Conservation (phyloP, 2,113 vertebrate species). For the Petaurus breviceps region DNA sequence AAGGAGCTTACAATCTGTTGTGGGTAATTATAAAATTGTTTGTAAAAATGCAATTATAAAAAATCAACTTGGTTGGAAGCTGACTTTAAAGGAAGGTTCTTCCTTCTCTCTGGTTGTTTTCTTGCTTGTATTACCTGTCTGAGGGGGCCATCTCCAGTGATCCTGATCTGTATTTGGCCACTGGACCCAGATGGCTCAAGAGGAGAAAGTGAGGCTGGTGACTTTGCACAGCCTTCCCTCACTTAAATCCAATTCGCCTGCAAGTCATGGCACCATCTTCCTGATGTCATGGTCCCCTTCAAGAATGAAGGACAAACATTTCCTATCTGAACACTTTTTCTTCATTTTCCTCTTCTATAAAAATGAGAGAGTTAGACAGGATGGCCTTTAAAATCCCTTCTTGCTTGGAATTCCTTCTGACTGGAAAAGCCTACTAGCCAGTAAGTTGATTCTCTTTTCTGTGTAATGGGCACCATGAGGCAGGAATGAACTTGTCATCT, state of each 20-base stretch:
- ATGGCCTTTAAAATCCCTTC: background rate
- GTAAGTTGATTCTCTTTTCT: constrained; percentile 36
- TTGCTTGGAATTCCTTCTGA: constrained; percentile 22
- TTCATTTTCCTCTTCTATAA: background rate
- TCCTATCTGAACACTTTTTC: background rate
- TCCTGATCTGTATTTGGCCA: too few species aligned
- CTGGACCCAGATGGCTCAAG: too few species aligned
- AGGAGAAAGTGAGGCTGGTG: too few species aligned
- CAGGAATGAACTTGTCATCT: background rate
- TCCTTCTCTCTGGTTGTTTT: constrained; percentile 56
- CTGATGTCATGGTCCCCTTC: too few species aligned
- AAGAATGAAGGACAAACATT: background rate
- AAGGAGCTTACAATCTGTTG: background rate
- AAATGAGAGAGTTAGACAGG: background rate
- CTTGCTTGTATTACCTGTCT: constrained; percentile 68
- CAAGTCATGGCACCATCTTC: too few species aligned
- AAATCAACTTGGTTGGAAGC: background rate
- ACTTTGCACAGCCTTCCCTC: too few species aligned
- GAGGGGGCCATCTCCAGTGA: background rate
- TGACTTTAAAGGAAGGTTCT: constrained; percentile 27
- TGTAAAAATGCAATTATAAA: constrained; percentile 33
- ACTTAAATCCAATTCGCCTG: too few species aligned
- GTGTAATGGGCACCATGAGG: background rate
- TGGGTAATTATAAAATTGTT: constrained; percentile 21
- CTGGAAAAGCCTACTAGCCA: constrained; percentile 34